A percentile compares a stretch with the other conserved stretches of the same genome.
phyloP scores from a whole-genome alignment of 2,113 vertebrate species.

The Pangasianodon hypophthalmus region DNA sequence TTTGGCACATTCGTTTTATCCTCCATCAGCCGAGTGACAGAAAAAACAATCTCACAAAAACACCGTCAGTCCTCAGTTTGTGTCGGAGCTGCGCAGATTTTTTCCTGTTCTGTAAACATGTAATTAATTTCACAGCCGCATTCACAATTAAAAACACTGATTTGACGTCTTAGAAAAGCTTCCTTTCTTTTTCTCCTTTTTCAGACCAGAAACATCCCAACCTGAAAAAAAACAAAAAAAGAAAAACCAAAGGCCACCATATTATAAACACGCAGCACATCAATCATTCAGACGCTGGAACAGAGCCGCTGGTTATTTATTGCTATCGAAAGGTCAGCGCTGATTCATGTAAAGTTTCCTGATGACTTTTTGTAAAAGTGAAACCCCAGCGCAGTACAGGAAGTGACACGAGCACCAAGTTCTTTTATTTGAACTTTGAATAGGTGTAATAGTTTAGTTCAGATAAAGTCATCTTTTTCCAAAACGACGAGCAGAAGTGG shows the following conservation, averaged over 20 bases:
- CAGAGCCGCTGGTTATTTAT: slow-evolving; percentile 45
- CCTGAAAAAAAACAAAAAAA: neutral
- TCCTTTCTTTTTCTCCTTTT: neutral
- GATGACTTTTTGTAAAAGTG: slow-evolving; percentile 23
- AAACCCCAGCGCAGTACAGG: neutral
- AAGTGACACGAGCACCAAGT: neutral
- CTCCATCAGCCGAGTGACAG: slow-evolving; percentile 42
- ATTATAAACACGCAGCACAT: slow-evolving; percentile 31
- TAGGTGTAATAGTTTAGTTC: neutral
- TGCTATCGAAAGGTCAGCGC: slow-evolving; percentile 48
- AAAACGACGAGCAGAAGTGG: neutral
- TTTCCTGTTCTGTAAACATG: neutral
- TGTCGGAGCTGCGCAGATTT: neutral
- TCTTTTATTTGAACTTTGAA: neutral
- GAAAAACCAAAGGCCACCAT: slow-evolving; percentile 39
- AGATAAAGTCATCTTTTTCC: neutral
- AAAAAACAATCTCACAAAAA: slow-evolving; percentile 6
- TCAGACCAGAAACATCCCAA: neutral
- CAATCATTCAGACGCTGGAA: slow-evolving; percentile 37
- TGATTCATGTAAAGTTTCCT: slow-evolving; percentile 46
- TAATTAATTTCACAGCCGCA: slow-evolving; percentile 22
- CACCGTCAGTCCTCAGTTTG: no score
- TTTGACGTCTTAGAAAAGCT: slow-evolving; percentile 11
- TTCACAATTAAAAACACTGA: neutral
- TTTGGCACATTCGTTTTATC: slow-evolving; percentile 33